Base-by-base conservation (phyloP, 1,140 invertebrate species). In the Philaenus spumarius region DNA sequence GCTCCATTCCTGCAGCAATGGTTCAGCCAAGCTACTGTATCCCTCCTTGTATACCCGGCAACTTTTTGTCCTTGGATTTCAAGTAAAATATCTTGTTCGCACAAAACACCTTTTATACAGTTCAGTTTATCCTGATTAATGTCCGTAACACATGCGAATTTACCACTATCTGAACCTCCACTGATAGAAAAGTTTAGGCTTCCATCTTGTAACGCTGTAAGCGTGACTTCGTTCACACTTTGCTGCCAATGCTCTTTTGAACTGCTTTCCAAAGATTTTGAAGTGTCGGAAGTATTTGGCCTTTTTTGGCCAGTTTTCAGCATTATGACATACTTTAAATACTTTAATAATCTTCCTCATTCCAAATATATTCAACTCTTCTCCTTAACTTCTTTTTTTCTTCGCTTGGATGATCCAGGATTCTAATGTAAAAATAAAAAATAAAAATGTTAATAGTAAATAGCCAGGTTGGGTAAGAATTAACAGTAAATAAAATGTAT, bases 11-110 rank as follows among this genome's bases (percentile, higher is more conserved):
- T 71, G 58, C 75, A 76, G 68, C 80, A 81, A 67, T 82, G 78
- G 62, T 80, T 78, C 15, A 83, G 64, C 73, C 80, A 79, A 22
- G 78, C 73, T 24, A 74, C 71, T 6, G 83, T 75, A 71, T 84
- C 82, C 58, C 74, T 66, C 63, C 78, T 73, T 0, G 82, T 84
- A 64, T 80, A 83, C 24, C 82, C 82, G 52, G 80, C 77, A 58
- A 84, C 78, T 71, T 80, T 80, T 66, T 82, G 79, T 35, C 79
- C 81, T 68, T 85, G 80, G 48, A 84, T 75, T 65, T 84, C 82
- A 48, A 84, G 62, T 46, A 84, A 68, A 47, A 84, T 72, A 67
- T 82, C 80, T 2, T 75, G 79, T 52, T 70, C 62, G 45, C 71
- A 66, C 42, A 77, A 59, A 51, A 63, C 63, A 5, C 68, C 67